Percentiles rank a stretch among this genome's conserved stretches.
Conservation (phyloP, 2,797 vertebrate species). For the Alexandromys oeconomus region DNA sequence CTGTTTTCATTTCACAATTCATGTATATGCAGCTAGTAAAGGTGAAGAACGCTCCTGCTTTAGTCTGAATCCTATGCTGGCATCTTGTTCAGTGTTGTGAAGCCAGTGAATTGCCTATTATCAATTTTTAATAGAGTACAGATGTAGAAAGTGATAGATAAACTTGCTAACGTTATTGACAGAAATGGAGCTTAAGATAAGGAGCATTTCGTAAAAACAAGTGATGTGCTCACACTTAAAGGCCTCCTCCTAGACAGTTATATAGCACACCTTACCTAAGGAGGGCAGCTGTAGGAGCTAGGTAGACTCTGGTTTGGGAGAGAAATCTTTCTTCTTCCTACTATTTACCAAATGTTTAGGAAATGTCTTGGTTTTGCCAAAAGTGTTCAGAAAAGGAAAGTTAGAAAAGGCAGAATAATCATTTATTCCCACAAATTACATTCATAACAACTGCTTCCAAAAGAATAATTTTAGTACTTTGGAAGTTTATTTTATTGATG, state of each 20-base stretch:
- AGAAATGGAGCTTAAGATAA: background rate
- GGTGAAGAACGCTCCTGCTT: conserved; percentile 19
- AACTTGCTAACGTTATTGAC: background rate
- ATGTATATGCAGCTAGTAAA: background rate
- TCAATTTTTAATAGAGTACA: conserved; percentile 3
- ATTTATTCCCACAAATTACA: conserved; percentile 6
- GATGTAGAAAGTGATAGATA: background rate
- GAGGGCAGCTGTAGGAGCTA: background rate
- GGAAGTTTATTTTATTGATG: conserved; percentile 50
- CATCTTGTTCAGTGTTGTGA: conserved; percentile 38
- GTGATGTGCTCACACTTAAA: conserved; percentile 47
- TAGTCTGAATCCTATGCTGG: conserved; percentile 15
- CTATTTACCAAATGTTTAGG: background rate
- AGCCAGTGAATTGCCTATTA: conserved; percentile 43
- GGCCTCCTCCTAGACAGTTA: conserved; percentile 17
- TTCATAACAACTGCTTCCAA: background rate
- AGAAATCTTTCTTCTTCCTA: conserved; percentile 21
- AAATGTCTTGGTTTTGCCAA: background rate
- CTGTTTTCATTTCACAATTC: conserved; percentile 25
- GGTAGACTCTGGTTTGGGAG: background rate
- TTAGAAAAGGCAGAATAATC: conserved; percentile 13
- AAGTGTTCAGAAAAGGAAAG: background rate
- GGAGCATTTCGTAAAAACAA: conserved; percentile 44
- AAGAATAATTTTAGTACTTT: background rate
- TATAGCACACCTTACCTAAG: background rate